Evolutionary conservation across 2,113 vertebrate genomes (phyloP).

Genomic region (Mus spicilegus): DNA sequence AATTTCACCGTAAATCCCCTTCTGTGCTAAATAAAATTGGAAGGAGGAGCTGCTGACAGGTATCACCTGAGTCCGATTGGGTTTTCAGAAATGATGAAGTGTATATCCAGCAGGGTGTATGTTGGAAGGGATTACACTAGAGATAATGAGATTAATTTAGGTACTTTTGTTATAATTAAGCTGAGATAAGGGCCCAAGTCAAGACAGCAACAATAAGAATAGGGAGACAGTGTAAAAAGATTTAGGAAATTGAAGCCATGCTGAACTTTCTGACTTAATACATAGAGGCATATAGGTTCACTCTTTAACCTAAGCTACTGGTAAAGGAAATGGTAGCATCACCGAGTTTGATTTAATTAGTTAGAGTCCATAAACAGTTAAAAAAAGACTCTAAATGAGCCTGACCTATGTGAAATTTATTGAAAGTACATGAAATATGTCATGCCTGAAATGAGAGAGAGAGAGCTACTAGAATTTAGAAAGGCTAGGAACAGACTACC

Average conservation of each 20-base stretch:
- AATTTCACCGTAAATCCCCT: neutral
- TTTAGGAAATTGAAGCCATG: slow-evolving; percentile 3
- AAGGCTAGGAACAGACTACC: neutral
- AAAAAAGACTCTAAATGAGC: slow-evolving; percentile 6
- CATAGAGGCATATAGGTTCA: neutral
- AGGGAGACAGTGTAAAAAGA: slow-evolving; percentile 18
- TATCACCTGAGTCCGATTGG: neutral
- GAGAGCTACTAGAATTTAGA: neutral
- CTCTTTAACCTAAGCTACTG: slow-evolving; percentile 44
- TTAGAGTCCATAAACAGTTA: slow-evolving; percentile 27
- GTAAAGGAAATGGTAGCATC: slow-evolving; percentile 28
- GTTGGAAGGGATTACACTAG: neutral
- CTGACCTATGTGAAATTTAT: neutral
- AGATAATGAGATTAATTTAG: neutral
- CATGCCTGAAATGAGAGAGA: neutral
- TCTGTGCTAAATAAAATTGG: slow-evolving; percentile 2
- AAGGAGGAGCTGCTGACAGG: neutral
- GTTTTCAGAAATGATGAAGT: neutral
- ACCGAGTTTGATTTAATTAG: slow-evolving; percentile 51
- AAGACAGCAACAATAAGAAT: neutral
- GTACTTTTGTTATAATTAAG: neutral
- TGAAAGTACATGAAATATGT: neutral
- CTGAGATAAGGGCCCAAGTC: slow-evolving; percentile 1
- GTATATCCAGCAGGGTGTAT: neutral
- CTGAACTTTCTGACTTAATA: slow-evolving; percentile 5